Conservation (phyloP, 1,140 invertebrate species). For the Lucilia cuprina region DNA sequence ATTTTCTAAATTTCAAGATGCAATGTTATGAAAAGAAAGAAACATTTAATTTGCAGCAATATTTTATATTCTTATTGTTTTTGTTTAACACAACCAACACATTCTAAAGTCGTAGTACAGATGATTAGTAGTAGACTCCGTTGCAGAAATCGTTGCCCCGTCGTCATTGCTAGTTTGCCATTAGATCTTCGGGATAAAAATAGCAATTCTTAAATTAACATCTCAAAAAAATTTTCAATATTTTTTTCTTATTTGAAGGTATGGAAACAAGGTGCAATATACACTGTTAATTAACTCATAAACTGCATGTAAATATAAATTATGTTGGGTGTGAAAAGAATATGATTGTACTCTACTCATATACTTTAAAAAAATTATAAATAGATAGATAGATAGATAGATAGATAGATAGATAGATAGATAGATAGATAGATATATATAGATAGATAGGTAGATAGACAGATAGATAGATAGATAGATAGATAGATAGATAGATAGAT, state of each 20-base stretch:
- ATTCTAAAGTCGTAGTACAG: neutral
- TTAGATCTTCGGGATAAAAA: slow-evolving; percentile 8
- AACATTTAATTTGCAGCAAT: neutral
- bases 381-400: too few species aligned
- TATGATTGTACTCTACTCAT: too few species aligned
- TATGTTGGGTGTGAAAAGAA: neutral
- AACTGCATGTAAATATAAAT: neutral
- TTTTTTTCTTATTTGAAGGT: slow-evolving; percentile 6
- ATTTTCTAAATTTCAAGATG: slow-evolving; percentile 20
- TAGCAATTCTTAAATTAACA: slow-evolving; percentile 32
- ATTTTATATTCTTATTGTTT: neutral
- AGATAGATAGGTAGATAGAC: too few species aligned
- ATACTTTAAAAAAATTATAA: too few species aligned
- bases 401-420: too few species aligned
- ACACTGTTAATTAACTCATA: slow-evolving; percentile 10
- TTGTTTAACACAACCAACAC: neutral
- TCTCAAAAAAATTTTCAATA: slow-evolving; percentile 22
- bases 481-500: too few species aligned
- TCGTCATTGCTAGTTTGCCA: neutral
- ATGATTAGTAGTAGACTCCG: neutral
- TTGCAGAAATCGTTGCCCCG: neutral
- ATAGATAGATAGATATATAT: too few species aligned
- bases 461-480: too few species aligned
- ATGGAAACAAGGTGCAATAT: slow-evolving; percentile 8
- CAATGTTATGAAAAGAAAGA: slow-evolving; percentile 21